These are phyloP conservation scores for Petroica traversi DNA, from an alignment of 2,113 vertebrate species.

Conservation along the genomic window DNA sequence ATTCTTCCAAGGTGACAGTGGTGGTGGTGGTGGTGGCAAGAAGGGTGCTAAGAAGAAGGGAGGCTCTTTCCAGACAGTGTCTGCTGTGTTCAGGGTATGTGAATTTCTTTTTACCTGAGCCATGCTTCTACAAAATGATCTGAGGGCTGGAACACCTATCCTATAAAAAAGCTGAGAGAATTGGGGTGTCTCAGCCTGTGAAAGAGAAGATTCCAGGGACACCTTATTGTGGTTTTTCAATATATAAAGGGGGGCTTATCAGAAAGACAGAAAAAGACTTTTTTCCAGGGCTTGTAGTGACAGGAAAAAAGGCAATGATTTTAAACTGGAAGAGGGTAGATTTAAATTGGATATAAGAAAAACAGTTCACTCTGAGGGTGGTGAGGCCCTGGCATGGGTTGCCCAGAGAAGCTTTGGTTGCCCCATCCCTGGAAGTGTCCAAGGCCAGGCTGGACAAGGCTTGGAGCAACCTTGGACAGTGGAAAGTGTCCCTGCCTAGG, in stretches of 20 bases:
- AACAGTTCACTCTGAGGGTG: fast-evolving
- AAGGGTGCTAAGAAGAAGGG: constrained; percentile 91
- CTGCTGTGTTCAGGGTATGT: constrained; percentile 85
- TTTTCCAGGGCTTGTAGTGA: neutral
- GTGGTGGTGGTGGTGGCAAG: constrained; percentile 72
- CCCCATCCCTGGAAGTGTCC: neutral
- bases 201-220: neutral
- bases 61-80: constrained; percentile 90
- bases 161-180: neutral
- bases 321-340: neutral
- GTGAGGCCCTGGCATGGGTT: neutral
- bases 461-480: neutral
- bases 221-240: neutral
- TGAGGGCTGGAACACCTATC: neutral
- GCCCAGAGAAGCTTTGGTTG: neutral
- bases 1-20: constrained; percentile 37
- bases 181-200: neutral
- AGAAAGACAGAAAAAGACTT: neutral
- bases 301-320: neutral
- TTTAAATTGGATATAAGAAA: neutral
- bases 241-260: neutral
- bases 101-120: neutral
- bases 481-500: neutral
- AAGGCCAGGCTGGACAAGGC: fast-evolving
- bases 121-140: neutral